Conservation (phyloP, 2,113 vertebrate species). For the Symphodus melops region DNA sequence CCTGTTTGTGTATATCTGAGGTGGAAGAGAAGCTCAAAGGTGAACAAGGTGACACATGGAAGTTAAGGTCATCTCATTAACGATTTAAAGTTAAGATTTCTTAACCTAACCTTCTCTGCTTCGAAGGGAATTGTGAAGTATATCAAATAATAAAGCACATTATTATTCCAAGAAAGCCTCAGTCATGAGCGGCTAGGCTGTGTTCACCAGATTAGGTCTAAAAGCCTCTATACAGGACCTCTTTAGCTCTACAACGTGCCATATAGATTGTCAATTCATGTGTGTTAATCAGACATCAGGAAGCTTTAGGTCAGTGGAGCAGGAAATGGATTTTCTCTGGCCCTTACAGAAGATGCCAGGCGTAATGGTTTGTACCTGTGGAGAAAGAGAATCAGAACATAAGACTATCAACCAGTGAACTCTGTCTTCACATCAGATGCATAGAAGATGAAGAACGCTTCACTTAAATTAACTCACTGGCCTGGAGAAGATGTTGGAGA, state of each 20-base stretch:
- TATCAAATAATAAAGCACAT: conserved; percentile 4
- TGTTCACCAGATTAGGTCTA: conserved; percentile 36
- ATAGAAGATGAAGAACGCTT: conserved; percentile 17
- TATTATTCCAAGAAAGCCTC: conserved; percentile 5
- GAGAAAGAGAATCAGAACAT: conserved; percentile 58
- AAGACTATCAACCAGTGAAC: conserved; percentile 40
- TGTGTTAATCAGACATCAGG: conserved; percentile 73
- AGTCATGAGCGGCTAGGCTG: conserved; percentile 4
- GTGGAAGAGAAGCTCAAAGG: conserved; percentile 24
- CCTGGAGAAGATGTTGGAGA: background rate
- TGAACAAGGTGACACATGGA: conserved; percentile 33
- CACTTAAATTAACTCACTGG: conserved; percentile 10
- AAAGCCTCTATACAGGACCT: conserved; percentile 31
- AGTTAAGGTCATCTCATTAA: conserved; percentile 47
- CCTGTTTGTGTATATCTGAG: conserved; percentile 10
- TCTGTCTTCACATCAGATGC: conserved; percentile 21
- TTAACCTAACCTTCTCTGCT: too few relatives aligned
- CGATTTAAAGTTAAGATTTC: conserved; percentile 20
- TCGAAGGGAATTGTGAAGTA: background rate
- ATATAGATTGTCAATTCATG: conserved; percentile 67
- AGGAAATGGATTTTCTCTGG: conserved; percentile 71
- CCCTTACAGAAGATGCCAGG: conserved; percentile 40
- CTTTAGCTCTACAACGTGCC: conserved; percentile 43
- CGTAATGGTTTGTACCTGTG: conserved; percentile 67
- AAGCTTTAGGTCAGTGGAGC: conserved; percentile 70